A percentile compares a stretch with the other conserved stretches of the same genome.
phyloP scores from a whole-genome alignment of 2,113 vertebrate genomes.

The Rhinoptilus africanus region DNA sequence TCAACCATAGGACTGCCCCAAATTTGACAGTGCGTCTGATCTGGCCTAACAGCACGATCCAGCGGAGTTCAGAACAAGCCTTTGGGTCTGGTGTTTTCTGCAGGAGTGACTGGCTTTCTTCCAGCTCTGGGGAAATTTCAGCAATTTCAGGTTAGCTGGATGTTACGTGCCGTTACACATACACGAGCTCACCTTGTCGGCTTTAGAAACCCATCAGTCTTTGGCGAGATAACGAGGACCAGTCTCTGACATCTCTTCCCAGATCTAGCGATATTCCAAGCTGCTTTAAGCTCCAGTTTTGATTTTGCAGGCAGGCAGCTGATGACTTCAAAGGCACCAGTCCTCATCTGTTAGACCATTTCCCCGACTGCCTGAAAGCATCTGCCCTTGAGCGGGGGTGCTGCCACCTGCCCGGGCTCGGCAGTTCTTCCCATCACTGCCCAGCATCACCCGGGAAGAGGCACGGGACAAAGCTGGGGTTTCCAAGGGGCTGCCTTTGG shows the following conservation, averaged over 20 bases:
- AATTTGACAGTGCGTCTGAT: neutral
- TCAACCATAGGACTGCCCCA: neutral
- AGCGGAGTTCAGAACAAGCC: neutral
- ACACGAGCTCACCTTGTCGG: neutral
- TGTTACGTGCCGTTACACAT: neutral
- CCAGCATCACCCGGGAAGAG: neutral
- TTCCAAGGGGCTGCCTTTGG: neutral
- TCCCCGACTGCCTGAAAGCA: neutral
- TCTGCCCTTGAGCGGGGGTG: neutral
- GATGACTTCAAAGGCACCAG: neutral
- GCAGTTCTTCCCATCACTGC: fast-evolving
- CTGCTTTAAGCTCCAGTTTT: neutral
- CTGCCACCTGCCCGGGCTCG: fast-evolving
- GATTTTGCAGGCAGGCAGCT: neutral
- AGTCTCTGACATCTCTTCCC: neutral
- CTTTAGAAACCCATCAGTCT: neutral
- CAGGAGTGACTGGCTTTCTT: neutral
- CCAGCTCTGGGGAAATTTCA: neutral
- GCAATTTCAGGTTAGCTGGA: neutral
- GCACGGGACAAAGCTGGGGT: fast-evolving
- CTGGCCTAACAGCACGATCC: neutral
- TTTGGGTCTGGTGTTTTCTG: neutral
- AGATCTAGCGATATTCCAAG: neutral
- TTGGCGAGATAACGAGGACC: neutral
- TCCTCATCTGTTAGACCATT: neutral